phyloP scores from a whole-genome alignment of 2,797 vertebrate genomes.

The Takifugu ocellatus region DNA sequence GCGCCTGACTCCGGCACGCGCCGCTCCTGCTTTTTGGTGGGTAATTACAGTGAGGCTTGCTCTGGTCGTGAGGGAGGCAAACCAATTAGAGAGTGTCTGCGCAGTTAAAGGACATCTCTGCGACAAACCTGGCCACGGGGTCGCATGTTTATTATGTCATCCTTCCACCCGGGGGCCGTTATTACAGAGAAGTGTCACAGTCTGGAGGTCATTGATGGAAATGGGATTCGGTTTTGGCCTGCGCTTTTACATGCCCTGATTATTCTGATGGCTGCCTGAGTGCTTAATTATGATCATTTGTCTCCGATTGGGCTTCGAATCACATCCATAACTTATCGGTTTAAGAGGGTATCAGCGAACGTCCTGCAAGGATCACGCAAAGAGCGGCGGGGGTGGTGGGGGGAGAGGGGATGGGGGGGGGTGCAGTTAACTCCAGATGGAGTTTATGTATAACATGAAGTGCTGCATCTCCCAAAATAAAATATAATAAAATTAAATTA shows the following conservation, averaged over 20 bases:
- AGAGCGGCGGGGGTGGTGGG: conserved; percentile 7
- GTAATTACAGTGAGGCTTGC: conserved; percentile 58
- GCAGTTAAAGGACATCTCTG: conserved; percentile 63
- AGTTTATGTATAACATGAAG: too few species aligned
- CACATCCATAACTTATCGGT: conserved; percentile 25
- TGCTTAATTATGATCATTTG: conserved; percentile 62
- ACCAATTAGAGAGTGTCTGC: conserved; percentile 70
- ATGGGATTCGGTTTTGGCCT: conserved; percentile 49
- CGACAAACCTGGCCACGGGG: conserved; percentile 63
- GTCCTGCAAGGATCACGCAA: conserved; percentile 27
- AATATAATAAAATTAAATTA: too few species aligned
- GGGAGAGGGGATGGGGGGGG: neutral
- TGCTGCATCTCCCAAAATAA: too few species aligned
- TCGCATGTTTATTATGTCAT: conserved; percentile 76
- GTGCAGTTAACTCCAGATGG: conserved; percentile 7
- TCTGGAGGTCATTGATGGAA: conserved; percentile 58
- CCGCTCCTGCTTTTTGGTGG: conserved; percentile 39
- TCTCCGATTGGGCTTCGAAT: conserved; percentile 42
- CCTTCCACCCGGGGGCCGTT: conserved; percentile 46
- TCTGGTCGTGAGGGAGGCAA: conserved; percentile 38
- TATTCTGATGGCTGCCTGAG: conserved; percentile 65
- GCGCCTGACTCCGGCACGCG: conserved; percentile 5
- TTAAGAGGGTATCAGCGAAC: conserved; percentile 59
- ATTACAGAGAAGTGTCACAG: conserved; percentile 59
- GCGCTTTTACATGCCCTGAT: conserved; percentile 49